A percentile compares a stretch with the other conserved stretches of the same genome.
Evolutionary conservation across 2,888 invertebrate species (phyloP).

Genomic region (Thysanoteuthis rhombus): DNA sequence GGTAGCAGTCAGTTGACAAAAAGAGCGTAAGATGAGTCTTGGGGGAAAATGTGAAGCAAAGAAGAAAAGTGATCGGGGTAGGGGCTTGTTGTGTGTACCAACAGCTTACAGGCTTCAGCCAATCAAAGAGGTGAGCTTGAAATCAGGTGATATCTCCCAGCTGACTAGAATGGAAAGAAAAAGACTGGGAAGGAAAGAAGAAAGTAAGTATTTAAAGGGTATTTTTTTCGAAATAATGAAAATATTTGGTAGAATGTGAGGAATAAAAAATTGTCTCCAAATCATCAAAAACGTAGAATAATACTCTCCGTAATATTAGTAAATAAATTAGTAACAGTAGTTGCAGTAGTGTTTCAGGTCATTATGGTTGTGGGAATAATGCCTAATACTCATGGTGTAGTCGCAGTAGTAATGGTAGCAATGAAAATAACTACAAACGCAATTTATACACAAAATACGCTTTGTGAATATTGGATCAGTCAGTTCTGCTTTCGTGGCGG

Average conservation of each 20-base stretch:
- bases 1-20: no score
- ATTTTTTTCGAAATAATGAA: not conserved
- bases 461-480: not conserved
- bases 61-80: not conserved
- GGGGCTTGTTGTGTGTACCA: conserved; percentile 33
- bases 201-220: not conserved
- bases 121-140: conserved; percentile 15
- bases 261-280: no score
- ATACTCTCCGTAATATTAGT: not conserved
- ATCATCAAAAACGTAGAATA: no score
- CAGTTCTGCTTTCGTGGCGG: not conserved
- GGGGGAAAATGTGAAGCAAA: not conserved
- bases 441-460: not conserved
- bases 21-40: no score
- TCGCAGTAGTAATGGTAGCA: not conserved
- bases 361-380: not conserved
- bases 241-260: not conserved
- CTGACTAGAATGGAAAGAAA: not conserved
- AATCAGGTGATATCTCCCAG: not conserved
- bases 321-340: not conserved
- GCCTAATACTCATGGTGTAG: not conserved
- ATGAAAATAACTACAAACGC: not conserved
- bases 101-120: not conserved
- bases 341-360: not conserved
- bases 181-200: not conserved